These are phyloP conservation scores for Rhopalosiphum maidis DNA, from an alignment of 1,140 invertebrate genomes.

Conservation along the genomic window DNA sequence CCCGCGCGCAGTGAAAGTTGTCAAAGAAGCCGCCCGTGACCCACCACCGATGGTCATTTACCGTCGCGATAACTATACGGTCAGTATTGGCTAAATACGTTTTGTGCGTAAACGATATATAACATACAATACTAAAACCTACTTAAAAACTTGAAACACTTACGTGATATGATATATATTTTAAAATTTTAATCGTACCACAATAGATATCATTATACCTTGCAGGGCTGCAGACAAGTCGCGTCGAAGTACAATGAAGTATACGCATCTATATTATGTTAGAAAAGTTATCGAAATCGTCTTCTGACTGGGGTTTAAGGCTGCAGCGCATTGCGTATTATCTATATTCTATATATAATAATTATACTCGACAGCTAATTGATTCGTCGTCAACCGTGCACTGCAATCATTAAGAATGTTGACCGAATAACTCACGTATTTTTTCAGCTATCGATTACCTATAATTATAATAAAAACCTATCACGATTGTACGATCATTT, in stretches of 20 bases:
- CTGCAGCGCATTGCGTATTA: not conserved
- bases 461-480: not conserved
- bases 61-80: no score
- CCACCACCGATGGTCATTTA: not conserved
- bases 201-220: not conserved
- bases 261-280: not conserved
- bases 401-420: not conserved
- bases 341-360: not conserved
- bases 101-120: not conserved
- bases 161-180: not conserved
- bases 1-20: constrained; percentile 40
- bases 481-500: not conserved
- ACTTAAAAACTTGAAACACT: not conserved
- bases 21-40: constrained; percentile 36
- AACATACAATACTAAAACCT: not conserved
- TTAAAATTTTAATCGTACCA: not conserved
- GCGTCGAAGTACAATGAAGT: not conserved
- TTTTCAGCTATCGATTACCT: not conserved
- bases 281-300: not conserved
- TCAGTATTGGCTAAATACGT: not conserved
- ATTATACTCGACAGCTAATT: not conserved
- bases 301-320: not conserved
- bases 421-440: not conserved
- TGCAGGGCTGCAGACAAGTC: not conserved
- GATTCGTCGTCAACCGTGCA: not conserved